Percentiles rank a stretch among this genome's conserved stretches.
Conservation (phyloP, 2,888 invertebrate species). For the Oxycera nigricornis region DNA sequence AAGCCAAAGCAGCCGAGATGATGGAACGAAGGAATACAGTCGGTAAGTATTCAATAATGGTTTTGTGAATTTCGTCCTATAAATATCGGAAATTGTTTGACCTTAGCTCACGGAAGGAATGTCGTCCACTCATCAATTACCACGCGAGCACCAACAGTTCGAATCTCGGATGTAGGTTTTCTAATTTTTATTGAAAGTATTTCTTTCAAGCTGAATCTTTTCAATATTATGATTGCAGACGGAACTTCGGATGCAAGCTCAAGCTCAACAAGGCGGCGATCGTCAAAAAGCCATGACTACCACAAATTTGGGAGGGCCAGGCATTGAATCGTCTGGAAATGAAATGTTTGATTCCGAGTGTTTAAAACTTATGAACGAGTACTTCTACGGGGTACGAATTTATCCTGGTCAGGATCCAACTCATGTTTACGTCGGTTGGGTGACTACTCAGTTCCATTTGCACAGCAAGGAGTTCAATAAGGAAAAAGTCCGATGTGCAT, state of each 20-base stretch:
- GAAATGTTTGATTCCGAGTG: conserved; percentile 89
- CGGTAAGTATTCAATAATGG: conserved; percentile 42
- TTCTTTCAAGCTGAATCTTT: not conserved
- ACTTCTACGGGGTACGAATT: conserved; percentile 82
- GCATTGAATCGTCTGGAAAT: conserved; percentile 81
- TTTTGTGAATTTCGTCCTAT: not conserved
- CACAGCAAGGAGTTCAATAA: conserved; percentile 91
- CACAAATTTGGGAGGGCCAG: conserved; percentile 69
- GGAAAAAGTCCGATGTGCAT: conserved; percentile 81
- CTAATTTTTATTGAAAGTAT: not conserved
- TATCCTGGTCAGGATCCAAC: conserved; percentile 62
- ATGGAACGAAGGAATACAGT: conserved; percentile 62
- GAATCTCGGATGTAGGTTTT: conserved; percentile 59
- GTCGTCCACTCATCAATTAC: conserved; percentile 63
- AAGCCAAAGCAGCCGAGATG: conserved; percentile 74
- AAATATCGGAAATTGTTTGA: conserved; percentile 45
- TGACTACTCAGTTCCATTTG: conserved; percentile 95
- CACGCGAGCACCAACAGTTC: conserved; percentile 62
- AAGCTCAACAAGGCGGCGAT: conserved; percentile 72
- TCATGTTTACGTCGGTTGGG: conserved; percentile 96
- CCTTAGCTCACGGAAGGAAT: conserved; percentile 63
- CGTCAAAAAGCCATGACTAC: conserved; percentile 77
- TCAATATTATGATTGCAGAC: conserved; percentile 59
- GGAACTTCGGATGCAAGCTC: conserved; percentile 69
- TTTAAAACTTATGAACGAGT: conserved; percentile 93